phyloP scores from a whole-genome alignment of 2,888 invertebrate species.

The Ichneumon xanthorius region DNA sequence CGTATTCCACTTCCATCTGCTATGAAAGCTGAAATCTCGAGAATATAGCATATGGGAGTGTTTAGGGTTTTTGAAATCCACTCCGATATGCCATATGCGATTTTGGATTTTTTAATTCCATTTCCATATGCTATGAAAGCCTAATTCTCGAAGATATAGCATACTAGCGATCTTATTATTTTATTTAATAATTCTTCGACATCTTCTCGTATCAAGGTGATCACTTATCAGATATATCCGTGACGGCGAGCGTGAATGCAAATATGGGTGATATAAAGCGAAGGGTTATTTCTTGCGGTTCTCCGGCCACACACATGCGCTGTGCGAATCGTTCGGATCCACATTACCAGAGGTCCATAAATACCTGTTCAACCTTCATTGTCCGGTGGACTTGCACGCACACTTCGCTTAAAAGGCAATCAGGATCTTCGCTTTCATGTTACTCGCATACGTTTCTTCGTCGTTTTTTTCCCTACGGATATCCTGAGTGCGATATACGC shows the following conservation, averaged over 20 bases:
- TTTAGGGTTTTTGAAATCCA: too few species aligned
- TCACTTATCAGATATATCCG: conserved; percentile 11
- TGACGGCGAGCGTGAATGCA: conserved; percentile 23
- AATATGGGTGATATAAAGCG: conserved; percentile 6
- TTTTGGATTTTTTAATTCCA: too few species aligned
- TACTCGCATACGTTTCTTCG: conserved; percentile 7
- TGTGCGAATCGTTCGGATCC: conserved; percentile 38
- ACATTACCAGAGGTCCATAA: conserved; percentile 39
- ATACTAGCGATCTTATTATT: background rate
- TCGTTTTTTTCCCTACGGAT: conserved; percentile 20
- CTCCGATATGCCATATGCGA: too few species aligned
- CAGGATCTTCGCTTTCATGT: conserved; percentile 38
- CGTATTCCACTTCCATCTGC: too few species aligned
- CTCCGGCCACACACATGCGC: background rate
- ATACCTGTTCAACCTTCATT: conserved; percentile 48
- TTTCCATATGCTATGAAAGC: too few species aligned
- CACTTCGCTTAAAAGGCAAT: conserved; percentile 49
- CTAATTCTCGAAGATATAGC: too few species aligned
- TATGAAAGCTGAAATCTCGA: too few species aligned
- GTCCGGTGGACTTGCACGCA: conserved; percentile 30
- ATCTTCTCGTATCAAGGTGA: conserved; percentile 8
- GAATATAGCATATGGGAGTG: too few species aligned
- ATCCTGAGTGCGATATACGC: conserved; percentile 11
- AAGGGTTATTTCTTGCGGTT: background rate
- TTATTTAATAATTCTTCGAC: conserved; percentile 12